Conservation (phyloP, 2,797 vertebrate species). For the Falco columbarius region DNA sequence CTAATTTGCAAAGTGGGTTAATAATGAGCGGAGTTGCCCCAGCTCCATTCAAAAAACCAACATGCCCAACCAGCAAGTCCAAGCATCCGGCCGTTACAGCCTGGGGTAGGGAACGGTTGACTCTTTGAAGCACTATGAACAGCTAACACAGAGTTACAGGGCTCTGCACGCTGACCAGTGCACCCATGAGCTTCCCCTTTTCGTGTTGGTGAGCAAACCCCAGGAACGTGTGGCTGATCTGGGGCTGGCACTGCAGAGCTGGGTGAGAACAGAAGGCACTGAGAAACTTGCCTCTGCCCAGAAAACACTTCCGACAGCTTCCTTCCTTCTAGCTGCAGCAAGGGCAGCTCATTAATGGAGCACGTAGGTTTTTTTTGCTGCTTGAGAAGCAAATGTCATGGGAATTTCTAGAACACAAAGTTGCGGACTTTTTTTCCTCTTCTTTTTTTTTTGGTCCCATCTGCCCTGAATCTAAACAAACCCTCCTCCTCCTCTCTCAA, state of each 20-base stretch:
- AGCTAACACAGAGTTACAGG: not conserved
- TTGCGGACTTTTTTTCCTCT: not conserved
- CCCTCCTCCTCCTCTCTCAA: not conserved
- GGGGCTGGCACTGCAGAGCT: not conserved
- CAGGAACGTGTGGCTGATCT: not conserved
- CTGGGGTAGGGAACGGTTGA: not conserved
- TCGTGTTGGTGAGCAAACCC: not conserved
- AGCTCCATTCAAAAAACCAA: not conserved
- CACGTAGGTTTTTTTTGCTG: not conserved
- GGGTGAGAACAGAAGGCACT: not conserved
- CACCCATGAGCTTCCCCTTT: not conserved
- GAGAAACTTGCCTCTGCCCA: not conserved
- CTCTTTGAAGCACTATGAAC: not conserved
- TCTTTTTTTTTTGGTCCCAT: not conserved
- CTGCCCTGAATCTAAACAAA: constrained; percentile 27
- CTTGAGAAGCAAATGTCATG: not conserved
- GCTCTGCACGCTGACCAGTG: not conserved
- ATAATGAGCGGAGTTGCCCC: accelerated
- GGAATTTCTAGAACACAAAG: constrained; percentile 27
- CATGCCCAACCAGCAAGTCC: not conserved
- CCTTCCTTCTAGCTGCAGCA: not conserved
- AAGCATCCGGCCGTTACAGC: too few relatives aligned
- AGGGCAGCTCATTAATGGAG: not conserved
- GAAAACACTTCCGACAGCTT: not conserved
- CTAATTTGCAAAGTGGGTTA: not conserved